Conservation (phyloP, 2,113 vertebrate species). For the Sorex araneus region DNA sequence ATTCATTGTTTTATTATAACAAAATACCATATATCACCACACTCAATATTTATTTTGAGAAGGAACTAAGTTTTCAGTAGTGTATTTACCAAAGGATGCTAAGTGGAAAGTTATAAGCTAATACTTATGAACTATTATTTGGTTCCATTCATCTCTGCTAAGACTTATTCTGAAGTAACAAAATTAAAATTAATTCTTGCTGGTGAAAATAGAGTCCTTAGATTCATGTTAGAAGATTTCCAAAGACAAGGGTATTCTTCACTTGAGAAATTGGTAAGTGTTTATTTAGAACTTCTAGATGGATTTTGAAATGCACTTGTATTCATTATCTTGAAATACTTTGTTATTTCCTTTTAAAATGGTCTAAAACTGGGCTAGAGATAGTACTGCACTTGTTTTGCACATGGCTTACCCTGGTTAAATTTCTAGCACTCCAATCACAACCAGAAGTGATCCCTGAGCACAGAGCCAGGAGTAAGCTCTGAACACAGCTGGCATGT, state of each 20-base stretch:
- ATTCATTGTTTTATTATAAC: not conserved
- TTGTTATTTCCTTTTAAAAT: not conserved
- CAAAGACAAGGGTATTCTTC: constrained; percentile 50
- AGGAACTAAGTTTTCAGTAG: not conserved
- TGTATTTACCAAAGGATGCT: constrained; percentile 15
- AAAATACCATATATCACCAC: not conserved
- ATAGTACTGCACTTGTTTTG: too few relatives aligned
- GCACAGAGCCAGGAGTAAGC: too few relatives aligned
- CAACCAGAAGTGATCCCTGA: too few relatives aligned
- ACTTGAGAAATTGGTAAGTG: not conserved
- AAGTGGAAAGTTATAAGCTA: not conserved
- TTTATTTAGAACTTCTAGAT: constrained; percentile 7
- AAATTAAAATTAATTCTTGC: not conserved
- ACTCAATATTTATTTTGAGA: not conserved
- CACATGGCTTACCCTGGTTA: too few relatives aligned
- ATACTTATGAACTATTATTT: not conserved
- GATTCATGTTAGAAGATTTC: constrained; percentile 11
- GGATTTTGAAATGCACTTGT: not conserved
- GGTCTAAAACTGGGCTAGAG: too few relatives aligned
- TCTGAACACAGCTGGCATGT: too few relatives aligned
- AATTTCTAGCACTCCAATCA: too few relatives aligned
- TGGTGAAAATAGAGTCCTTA: constrained; percentile 1
- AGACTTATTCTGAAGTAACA: constrained; percentile 35
- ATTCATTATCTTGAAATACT: constrained; percentile 27
- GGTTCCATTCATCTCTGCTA: not conserved